phyloP scores from a whole-genome alignment of 2,113 vertebrate species.

The Tupaia chinensis region DNA sequence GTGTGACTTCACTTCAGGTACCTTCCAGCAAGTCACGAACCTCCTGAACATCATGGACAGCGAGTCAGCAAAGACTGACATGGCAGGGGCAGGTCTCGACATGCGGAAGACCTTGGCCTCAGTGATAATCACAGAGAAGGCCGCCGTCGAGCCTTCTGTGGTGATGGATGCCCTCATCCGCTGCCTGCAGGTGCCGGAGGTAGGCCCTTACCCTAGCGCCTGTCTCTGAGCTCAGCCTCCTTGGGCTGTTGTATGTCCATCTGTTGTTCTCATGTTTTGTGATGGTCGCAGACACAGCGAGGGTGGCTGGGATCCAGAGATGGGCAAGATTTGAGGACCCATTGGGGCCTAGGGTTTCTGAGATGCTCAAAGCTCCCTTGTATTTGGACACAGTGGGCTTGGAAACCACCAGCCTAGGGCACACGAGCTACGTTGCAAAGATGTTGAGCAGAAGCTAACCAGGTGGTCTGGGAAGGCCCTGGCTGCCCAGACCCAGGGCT shows the following conservation, averaged over 20 bases:
- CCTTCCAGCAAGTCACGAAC: constrained; percentile 77
- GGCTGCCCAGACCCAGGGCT: accelerated
- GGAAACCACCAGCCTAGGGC: not conserved
- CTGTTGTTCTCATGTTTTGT: accelerated
- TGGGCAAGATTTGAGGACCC: not conserved
- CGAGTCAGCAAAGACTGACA: not conserved
- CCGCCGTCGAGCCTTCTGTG: not conserved
- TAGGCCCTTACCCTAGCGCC: not conserved
- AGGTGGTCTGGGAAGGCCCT: not conserved
- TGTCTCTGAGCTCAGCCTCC: not conserved
- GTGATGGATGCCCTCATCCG: constrained; percentile 60
- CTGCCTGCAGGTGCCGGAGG: constrained; percentile 69
- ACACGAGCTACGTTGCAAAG: not conserved
- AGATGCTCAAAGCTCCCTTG: not conserved
- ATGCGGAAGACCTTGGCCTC: constrained; percentile 77
- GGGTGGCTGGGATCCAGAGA: not conserved
- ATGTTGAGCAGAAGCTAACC: not conserved
- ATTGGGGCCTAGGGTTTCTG: not conserved
- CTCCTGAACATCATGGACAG: constrained; percentile 80
- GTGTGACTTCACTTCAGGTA: constrained; percentile 48
- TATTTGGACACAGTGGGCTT: not conserved
- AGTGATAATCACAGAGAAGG: constrained; percentile 76
- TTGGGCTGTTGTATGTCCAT: accelerated
- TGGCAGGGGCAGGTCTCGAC: not conserved
- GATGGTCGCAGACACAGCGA: accelerated